A percentile compares a stretch with the other conserved stretches of the same genome.
These are phyloP conservation scores for Byasa hedistus DNA, from an alignment of 2,888 invertebrate genomes.

Conservation along the genomic window DNA sequence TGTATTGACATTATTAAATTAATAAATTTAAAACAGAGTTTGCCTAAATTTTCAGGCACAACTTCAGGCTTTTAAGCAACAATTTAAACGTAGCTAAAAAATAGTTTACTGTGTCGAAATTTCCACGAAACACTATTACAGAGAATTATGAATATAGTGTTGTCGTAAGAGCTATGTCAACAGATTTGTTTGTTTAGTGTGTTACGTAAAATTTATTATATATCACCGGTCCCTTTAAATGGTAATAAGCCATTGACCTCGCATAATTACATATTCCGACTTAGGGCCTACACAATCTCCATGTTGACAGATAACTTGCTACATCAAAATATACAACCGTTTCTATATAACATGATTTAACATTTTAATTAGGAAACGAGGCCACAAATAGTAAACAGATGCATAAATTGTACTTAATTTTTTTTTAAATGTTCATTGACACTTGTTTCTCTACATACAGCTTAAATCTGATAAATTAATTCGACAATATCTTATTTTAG, in stretches of 20 bases:
- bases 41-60: background rate
- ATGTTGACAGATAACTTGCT: constrained; percentile 9
- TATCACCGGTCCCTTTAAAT: constrained; percentile 11
- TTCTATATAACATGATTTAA: constrained; percentile 13
- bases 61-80: background rate
- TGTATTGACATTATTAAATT: too few relatives aligned
- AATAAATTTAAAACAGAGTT: too few relatives aligned
- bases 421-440: constrained; percentile 2
- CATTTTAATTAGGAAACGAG: constrained; percentile 18
- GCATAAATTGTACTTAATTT: constrained; percentile 7
- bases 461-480: background rate
- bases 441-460: background rate
- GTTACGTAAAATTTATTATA: constrained; percentile 13
- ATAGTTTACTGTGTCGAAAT: background rate
- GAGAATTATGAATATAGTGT: background rate
- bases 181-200: constrained; percentile 4
- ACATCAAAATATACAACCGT: constrained; percentile 4
- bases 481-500: too few relatives aligned
- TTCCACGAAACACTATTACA: background rate
- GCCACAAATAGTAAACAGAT: background rate
- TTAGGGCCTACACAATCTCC: constrained; percentile 13
- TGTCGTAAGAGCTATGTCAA: background rate
- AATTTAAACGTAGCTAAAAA: background rate
- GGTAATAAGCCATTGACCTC: constrained; percentile 21
- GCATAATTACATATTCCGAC: constrained; percentile 7